These are phyloP conservation scores for Taurulus bubalis DNA, from an alignment of 2,113 vertebrate genomes.

Conservation along the genomic window DNA sequence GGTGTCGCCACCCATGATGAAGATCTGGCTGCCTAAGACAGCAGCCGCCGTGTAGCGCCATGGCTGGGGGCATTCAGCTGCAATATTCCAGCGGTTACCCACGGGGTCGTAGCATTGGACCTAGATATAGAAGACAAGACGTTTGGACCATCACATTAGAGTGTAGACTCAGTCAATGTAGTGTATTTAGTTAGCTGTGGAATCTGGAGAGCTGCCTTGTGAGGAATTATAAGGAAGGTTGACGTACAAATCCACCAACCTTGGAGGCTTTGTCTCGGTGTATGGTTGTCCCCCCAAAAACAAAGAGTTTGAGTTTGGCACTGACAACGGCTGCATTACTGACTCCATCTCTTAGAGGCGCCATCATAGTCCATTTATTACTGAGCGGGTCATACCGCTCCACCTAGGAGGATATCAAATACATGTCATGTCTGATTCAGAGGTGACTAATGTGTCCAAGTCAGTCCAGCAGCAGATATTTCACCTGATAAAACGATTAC, in stretches of 20 bases:
- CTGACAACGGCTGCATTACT: constrained; percentile 96
- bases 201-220: neutral
- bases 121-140: constrained; percentile 12
- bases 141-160: neutral
- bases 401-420: constrained; percentile 69
- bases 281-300: constrained; percentile 93
- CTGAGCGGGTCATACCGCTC: constrained; percentile 89
- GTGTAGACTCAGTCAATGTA: neutral
- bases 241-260: constrained; percentile 41
- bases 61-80: constrained; percentile 93
- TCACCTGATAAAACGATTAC: neutral
- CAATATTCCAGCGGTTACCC: constrained; percentile 92
- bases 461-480: neutral
- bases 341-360: constrained; percentile 91
- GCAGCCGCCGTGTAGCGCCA: constrained; percentile 95
- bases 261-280: constrained; percentile 94
- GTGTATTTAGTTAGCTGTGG: neutral
- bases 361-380: constrained; percentile 96
- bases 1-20: constrained; percentile 97
- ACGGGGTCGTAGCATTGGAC: constrained; percentile 93
- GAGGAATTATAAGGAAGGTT: neutral
- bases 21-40: constrained; percentile 95
- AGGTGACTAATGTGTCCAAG: neutral
- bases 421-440: neutral
- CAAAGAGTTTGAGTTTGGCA: constrained; percentile 92